Conservation (phyloP, 2,888 invertebrate species). For the Pammene aurita region DNA sequence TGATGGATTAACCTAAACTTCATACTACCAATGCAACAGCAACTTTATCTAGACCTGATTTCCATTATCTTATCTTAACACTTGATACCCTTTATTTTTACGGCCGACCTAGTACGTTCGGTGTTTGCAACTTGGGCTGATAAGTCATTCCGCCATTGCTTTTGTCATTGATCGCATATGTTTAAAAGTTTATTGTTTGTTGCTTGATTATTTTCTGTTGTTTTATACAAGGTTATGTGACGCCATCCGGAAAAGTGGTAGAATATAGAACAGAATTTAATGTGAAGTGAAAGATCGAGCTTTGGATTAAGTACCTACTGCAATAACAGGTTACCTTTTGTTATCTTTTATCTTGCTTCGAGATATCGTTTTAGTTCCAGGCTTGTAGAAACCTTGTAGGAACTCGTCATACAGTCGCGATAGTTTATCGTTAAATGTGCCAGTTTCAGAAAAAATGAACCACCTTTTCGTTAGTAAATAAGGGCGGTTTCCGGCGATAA, state of each 20-base stretch:
- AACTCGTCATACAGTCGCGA: no score
- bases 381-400: no score
- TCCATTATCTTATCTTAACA: conserved; percentile 76
- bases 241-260: conserved; percentile 16
- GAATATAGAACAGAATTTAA: conserved; percentile 7
- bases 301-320: conserved; percentile 28
- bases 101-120: conserved; percentile 59
- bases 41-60: conserved; percentile 82
- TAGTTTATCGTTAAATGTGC: no score
- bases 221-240: conserved; percentile 34
- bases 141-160: conserved; percentile 43
- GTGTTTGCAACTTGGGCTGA: conserved; percentile 50
- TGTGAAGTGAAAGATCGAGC: conserved; percentile 36
- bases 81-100: conserved; percentile 74
- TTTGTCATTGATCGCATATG: conserved; percentile 24
- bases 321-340: background rate
- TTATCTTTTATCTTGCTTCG: background rate
- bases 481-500: no score
- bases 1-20: conserved; percentile 12
- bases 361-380: background rate
- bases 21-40: conserved; percentile 40
- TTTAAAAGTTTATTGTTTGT: conserved; percentile 6
- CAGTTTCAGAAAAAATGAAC: no score
- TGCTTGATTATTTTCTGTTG: background rate
- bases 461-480: no score